Evolutionary conservation across 2,113 vertebrate genomes (phyloP).

Genomic region (Ophthalmolycus amberensis): DNA sequence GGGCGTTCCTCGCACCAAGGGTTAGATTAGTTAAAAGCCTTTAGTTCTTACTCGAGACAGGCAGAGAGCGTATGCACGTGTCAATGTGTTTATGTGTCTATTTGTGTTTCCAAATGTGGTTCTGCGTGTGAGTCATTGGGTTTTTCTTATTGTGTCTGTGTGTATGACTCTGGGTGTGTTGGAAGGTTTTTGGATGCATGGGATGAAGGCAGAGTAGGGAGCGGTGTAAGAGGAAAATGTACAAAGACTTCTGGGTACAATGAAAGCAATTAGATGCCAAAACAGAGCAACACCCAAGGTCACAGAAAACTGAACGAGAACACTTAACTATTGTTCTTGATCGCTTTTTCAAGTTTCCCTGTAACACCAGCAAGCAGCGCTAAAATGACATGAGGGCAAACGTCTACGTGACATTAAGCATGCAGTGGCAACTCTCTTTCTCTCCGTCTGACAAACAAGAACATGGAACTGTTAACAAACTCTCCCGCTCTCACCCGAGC

Average conservation of each 20-base stretch:
- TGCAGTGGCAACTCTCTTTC: not conserved
- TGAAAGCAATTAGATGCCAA: not conserved
- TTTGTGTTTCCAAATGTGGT: slow-evolving; percentile 16
- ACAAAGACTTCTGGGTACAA: not conserved
- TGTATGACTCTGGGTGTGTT: slow-evolving; percentile 6
- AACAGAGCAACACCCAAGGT: not conserved
- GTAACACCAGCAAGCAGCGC: not conserved
- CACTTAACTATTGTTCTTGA: not conserved
- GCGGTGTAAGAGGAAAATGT: not conserved
- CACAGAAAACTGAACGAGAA: not conserved
- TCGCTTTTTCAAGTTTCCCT: not conserved
- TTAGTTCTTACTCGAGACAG: slow-evolving; percentile 4
- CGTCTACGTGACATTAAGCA: not conserved
- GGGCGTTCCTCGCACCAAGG: slow-evolving; percentile 59
- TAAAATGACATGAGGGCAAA: slow-evolving; percentile 20
- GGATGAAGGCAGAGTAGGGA: not conserved
- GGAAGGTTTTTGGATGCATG: slow-evolving; percentile 6
- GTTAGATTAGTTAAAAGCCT: slow-evolving; percentile 58
- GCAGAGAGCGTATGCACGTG: slow-evolving; percentile 7
- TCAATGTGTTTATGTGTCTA: slow-evolving; percentile 44
- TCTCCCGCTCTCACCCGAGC: not conserved
- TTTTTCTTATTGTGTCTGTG: slow-evolving; percentile 12
- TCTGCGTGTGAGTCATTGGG: slow-evolving; percentile 41
- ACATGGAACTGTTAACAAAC: slow-evolving; percentile 14
- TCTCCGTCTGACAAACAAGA: not conserved